Base-by-base conservation (phyloP, 2,797 vertebrate species). In the Phrynocephalus guinanensis region DNA sequence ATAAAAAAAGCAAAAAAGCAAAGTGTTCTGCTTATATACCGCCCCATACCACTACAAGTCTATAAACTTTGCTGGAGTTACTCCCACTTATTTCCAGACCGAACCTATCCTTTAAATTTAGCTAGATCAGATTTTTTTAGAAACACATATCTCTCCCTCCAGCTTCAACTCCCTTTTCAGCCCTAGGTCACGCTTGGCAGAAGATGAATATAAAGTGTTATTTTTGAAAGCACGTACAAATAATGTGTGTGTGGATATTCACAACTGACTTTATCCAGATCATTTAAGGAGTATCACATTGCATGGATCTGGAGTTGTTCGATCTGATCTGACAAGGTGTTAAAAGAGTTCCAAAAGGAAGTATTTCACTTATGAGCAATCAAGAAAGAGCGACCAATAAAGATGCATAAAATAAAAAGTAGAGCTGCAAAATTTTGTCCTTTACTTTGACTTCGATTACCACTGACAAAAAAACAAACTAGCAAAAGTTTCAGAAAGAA, bases 61-160 rank as follows among this genome's bases (percentile, higher is more conserved):
- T n/a, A n/a, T n/a, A 0, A 73, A n/a, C 86, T 87, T 94, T 88
- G 82, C 76, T 50, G n/a, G 85, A 91, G 60, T 66, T n/a, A 48
- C 48, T 71, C 5, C 22, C 79, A 71, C n/a, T 73, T 79, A 82
- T 82, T 81, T 73, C n/a, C 75, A 68, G n/a, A 48, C 11, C 88
- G 70, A 87, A 90, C 73, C 75, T 86, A 76, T 3, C 44, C 24
- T 3, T 0, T 83, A 66, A 63, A 88, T 50, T 66, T 68, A 73
- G 6, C 26, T 77, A 87, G 0, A 0, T 8, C 16, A 22, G 24
- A 73, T 0, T 0, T 89, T 63, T 38, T 73, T 22, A 26, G 24
- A 82, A 77, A n/a, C 50, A 30, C 26, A 86, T 81, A 28, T 67
- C 52, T 60, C 11, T 48, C 66, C 67, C 26, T 1, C 0, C 26